Percentiles rank a stretch among this genome's conserved stretches.
Conservation (phyloP, 2,113 vertebrate genomes). For the Elaphurus davidianus region DNA sequence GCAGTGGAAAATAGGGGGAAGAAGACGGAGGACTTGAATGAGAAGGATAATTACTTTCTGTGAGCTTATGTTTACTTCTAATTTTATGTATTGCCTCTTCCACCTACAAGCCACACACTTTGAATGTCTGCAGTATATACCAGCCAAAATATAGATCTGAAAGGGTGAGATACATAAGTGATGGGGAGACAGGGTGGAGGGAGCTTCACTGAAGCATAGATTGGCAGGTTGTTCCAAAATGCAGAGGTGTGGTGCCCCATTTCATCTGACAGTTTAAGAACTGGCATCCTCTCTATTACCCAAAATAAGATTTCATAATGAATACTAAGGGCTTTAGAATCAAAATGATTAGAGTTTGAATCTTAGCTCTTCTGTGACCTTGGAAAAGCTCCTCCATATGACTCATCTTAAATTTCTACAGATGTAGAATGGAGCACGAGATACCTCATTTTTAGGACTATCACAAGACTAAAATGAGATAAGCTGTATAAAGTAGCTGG, state of each 20-base stretch:
- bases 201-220: not conserved
- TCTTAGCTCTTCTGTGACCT: not conserved
- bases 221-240: not conserved
- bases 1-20: too few species aligned
- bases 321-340: not conserved
- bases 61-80: not conserved
- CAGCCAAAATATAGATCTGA: not conserved
- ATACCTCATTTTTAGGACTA: not conserved
- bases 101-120: not conserved
- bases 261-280: not conserved
- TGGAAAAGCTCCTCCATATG: not conserved
- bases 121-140: not conserved
- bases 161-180: not conserved
- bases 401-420: not conserved
- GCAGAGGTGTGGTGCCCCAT: fast-evolving
- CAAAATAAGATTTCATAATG: not conserved
- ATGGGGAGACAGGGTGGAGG: not conserved
- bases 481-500: not conserved
- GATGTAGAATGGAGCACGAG: not conserved
- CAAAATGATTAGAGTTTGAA: not conserved
- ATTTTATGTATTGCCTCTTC: not conserved
- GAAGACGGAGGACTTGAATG: not conserved
- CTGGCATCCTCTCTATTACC: not conserved
- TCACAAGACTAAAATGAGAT: not conserved
- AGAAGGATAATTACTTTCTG: not conserved